Base-by-base conservation (phyloP, 2,888 invertebrate genomes). In the Camponotus fellah region DNA sequence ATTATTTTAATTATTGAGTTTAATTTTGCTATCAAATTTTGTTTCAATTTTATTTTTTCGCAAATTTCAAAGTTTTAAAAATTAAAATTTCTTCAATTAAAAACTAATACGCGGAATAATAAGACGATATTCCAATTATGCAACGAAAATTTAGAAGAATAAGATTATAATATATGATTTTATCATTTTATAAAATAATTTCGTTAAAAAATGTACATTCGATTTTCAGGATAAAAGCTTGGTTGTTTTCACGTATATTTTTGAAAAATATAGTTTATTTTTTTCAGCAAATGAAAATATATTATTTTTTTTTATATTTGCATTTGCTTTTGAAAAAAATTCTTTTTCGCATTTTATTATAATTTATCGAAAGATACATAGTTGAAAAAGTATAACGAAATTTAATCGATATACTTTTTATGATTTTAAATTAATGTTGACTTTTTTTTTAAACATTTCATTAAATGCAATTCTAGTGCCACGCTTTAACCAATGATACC, bases 401-500 rank as follows among this genome's bases (percentile, higher is more conserved):
- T n/a, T 76, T 2, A 34, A 34, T 75, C 37, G 49, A 12, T 62
- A 56, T 58, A 40, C 56, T 58, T 56, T 56, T n/a, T n/a, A 60
- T 32, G 14, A 32, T 60, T 17, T 17, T n/a, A 17, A 62, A n/a
- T 34, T 43, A 4, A 49, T 21, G 14, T 46, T 75, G 21, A 66
- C 68, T 58, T 26, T 58, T 1, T 40, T 9, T 58, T n/a, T 6
- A 58, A 58, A 77, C 8, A 14, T 68, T 26, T 58, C 8, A 53
- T 53, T 17, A 53, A 68, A 58, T 58, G 12, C 40, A 77, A 69
- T 68, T 77, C 5, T 26, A 72, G 34, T 46, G 37, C 2, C 46
- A 80, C 46, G n/a, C 12, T 72, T 72, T 46, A 34, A 72, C 46
- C 12, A 71, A 17, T 69, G 53, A 64, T 53, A 40, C 17, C 17